Evolutionary conservation across 2,888 invertebrate species (phyloP).

Genomic region (Ichneumoninae sp.): DNA sequence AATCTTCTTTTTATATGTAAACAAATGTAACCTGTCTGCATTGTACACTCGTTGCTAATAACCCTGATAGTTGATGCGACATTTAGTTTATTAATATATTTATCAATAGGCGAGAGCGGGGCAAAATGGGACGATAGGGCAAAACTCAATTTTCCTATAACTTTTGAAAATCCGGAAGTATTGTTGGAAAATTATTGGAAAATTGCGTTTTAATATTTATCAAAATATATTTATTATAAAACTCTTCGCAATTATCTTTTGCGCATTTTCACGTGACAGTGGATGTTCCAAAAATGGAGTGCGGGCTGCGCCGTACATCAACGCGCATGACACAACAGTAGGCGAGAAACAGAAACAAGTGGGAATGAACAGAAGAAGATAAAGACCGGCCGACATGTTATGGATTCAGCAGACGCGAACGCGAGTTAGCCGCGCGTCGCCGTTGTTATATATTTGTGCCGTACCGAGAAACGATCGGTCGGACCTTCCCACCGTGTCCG

Average conservation of each 20-base stretch:
- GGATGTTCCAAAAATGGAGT: background rate
- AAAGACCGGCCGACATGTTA: conserved; percentile 50
- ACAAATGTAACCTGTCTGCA: too few relatives aligned
- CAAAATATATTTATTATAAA: too few relatives aligned
- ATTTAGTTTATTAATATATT: too few relatives aligned
- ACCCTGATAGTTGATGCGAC: too few relatives aligned
- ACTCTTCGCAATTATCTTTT: background rate
- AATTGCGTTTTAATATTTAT: too few relatives aligned
- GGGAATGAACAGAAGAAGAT: background rate
- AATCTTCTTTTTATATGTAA: too few relatives aligned
- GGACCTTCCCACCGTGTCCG: conserved; percentile 33
- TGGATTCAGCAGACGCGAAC: conserved; percentile 49
- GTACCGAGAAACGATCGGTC: conserved; percentile 40
- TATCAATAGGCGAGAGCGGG: too few relatives aligned
- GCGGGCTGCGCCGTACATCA: background rate
- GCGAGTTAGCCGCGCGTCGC: conserved; percentile 35
- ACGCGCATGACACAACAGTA: background rate
- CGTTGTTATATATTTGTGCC: conserved; percentile 30
- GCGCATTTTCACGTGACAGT: background rate
- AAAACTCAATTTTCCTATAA: too few relatives aligned
- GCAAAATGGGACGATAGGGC: too few relatives aligned
- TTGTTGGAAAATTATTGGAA: too few relatives aligned
- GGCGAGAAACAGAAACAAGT: conserved; percentile 6
- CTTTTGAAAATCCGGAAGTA: too few relatives aligned
- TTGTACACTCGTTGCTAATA: too few relatives aligned